Evolutionary conservation across 2,113 vertebrate genomes (phyloP).

Genomic region (Antigone vipio): DNA sequence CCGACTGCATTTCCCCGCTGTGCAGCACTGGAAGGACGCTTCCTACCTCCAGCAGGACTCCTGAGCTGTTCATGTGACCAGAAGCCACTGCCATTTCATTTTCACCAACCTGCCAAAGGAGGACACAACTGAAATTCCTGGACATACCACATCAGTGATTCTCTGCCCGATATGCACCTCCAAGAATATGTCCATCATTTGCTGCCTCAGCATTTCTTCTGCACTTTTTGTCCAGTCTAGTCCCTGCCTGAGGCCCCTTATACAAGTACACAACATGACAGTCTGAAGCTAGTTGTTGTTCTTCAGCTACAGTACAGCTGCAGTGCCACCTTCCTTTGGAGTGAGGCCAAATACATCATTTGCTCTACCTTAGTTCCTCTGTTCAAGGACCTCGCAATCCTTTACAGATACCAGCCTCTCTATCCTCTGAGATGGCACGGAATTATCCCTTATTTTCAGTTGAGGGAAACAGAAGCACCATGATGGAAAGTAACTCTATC

Average conservation of each 20-base stretch:
- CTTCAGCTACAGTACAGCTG: background rate
- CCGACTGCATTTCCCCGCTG: slow-evolving; percentile 84
- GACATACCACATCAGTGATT: slow-evolving; percentile 1
- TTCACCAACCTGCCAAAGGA: slow-evolving; percentile 79
- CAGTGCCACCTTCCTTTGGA: background rate
- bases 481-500: background rate
- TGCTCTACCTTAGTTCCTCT: background rate
- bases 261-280: background rate
- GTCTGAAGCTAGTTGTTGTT: background rate
- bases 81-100: slow-evolving; percentile 76
- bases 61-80: slow-evolving; percentile 74
- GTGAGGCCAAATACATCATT: background rate
- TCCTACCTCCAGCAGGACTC: slow-evolving; percentile 88
- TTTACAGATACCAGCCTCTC: background rate
- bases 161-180: background rate
- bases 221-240: background rate
- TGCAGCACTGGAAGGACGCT: slow-evolving; percentile 83
- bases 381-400: background rate
- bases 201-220: background rate
- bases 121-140: slow-evolving; percentile 60
- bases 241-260: background rate
- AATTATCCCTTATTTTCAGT: background rate
- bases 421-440: background rate
- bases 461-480: background rate
- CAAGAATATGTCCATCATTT: background rate